Evolutionary conservation across 2,797 vertebrate species (phyloP).

Genomic region (Chloroceryle inda): DNA sequence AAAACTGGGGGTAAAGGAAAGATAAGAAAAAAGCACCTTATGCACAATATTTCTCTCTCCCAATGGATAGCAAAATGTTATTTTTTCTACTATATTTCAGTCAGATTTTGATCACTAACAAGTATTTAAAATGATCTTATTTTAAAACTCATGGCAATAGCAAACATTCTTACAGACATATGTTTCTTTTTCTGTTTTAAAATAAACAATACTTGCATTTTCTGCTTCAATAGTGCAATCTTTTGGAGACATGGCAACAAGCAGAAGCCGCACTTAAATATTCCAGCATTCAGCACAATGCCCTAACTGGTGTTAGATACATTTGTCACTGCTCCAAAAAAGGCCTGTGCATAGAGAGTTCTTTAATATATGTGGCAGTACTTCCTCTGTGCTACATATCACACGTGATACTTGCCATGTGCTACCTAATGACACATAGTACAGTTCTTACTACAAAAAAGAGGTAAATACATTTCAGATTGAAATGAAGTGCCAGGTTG

Average conservation of each 20-base stretch:
- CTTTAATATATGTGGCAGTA: not conserved
- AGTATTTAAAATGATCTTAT: not conserved
- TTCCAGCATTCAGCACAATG: not conserved
- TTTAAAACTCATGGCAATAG: not conserved
- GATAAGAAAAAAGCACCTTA: not conserved
- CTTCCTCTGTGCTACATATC: not conserved
- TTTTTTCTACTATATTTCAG: not conserved
- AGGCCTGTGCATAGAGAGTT: not conserved
- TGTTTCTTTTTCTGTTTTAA: not conserved
- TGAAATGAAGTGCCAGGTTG: not conserved
- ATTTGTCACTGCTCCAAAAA: not conserved
- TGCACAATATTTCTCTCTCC: not conserved
- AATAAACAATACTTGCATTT: not conserved
- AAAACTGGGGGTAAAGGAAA: not conserved
- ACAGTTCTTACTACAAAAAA: not conserved
- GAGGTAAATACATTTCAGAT: not conserved
- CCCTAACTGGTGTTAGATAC: not conserved
- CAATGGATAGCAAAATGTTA: not conserved
- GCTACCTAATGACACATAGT: not conserved
- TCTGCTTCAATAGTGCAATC: not conserved
- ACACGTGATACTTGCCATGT: not conserved
- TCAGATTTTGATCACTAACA: not conserved
- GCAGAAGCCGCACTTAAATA: slow-evolving; percentile 33
- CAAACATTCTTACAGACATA: not conserved
- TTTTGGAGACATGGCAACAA: slow-evolving; percentile 28